phyloP scores from a whole-genome alignment of 2,113 vertebrate species.

The Camelus bactrianus region DNA sequence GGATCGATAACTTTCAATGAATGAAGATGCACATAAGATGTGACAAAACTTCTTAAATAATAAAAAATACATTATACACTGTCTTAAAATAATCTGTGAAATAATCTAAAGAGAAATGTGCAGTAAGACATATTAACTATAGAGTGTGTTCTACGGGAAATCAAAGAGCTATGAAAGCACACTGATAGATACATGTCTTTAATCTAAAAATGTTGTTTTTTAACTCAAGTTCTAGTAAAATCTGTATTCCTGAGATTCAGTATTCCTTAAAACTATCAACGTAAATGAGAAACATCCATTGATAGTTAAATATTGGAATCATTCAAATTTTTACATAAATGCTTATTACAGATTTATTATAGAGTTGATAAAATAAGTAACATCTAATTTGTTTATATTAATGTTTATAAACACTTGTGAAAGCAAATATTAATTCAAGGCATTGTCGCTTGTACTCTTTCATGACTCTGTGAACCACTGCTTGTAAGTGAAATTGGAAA shows the following conservation, averaged over 20 bases:
- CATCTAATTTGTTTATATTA: not conserved
- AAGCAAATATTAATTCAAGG: not conserved
- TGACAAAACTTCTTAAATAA: not conserved
- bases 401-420: not conserved
- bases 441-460: not conserved
- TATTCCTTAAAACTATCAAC: not conserved
- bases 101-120: not conserved
- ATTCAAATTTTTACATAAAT: not conserved
- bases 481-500: not conserved
- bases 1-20: not conserved
- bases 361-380: not conserved
- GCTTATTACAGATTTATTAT: not conserved
- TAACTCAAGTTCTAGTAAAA: not conserved
- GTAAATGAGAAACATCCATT: not conserved
- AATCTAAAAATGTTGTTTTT: conserved; percentile 35
- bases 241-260: not conserved
- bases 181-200: not conserved
- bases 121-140: not conserved
- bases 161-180: conserved; percentile 52
- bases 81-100: conserved; percentile 44
- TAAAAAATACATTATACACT: not conserved
- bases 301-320: not conserved
- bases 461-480: not conserved
- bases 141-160: not conserved
- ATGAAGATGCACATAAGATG: not conserved